phyloP scores from a whole-genome alignment of 2,797 vertebrate genomes.

The Catamblyrhynchus diadema region DNA sequence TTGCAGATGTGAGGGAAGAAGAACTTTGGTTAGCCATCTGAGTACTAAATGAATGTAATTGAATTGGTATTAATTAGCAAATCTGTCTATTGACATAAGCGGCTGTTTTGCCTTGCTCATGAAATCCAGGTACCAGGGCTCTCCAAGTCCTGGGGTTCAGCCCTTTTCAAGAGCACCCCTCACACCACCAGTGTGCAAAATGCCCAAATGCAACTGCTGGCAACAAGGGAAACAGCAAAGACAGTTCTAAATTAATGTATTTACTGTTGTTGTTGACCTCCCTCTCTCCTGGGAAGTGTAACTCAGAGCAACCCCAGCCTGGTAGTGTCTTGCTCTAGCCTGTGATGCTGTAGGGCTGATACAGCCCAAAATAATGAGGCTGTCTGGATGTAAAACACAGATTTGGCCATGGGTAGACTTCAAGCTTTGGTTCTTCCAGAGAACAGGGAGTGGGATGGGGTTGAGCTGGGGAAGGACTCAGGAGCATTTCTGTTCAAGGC shows the following conservation, averaged over 20 bases:
- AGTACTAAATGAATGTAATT: neutral
- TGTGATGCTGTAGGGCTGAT: accelerated
- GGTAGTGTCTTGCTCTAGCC: neutral
- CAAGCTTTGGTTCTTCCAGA: neutral
- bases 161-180: neutral
- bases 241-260: neutral
- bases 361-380: neutral
- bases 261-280: neutral
- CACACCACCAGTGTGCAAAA: neutral
- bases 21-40: neutral
- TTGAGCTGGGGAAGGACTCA: neutral
- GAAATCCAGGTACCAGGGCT: neutral
- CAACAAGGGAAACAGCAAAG: neutral
- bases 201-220: neutral
- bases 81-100: neutral
- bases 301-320: neutral
- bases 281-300: neutral
- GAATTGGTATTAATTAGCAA: neutral
- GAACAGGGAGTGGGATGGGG: neutral
- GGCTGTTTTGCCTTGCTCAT: neutral
- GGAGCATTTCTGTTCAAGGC: neutral
- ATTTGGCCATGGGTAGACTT: neutral
- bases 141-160: neutral
- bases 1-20: neutral
- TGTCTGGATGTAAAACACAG: neutral